Evolutionary conservation across 2,113 vertebrate species (phyloP).

Genomic region (Tapirus terrestris): DNA sequence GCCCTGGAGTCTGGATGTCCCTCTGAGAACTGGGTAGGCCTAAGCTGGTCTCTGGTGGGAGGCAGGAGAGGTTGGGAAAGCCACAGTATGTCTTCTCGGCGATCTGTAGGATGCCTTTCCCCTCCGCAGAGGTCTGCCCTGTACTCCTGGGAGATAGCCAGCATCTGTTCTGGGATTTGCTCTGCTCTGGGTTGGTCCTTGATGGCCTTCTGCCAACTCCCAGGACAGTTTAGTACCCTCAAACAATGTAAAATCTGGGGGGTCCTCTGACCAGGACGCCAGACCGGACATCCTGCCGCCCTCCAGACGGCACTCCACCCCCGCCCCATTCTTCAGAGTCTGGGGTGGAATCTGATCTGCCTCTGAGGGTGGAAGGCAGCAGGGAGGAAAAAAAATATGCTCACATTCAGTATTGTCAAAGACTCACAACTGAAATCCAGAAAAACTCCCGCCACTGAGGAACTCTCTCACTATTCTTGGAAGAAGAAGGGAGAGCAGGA

Average conservation of each 20-base stretch:
- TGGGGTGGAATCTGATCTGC: background rate
- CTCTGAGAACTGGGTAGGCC: background rate
- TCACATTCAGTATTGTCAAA: background rate
- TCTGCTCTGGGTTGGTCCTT: background rate
- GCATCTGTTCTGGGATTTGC: background rate
- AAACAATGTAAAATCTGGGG: constrained; percentile 48
- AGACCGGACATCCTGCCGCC: constrained; percentile 56
- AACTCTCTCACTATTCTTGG: background rate
- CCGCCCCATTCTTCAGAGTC: constrained; percentile 1
- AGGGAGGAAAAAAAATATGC: background rate
- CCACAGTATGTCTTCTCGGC: background rate
- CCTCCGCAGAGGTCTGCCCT: background rate
- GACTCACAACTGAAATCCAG: background rate
- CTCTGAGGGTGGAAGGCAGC: background rate
- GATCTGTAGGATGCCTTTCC: background rate
- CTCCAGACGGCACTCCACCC: background rate
- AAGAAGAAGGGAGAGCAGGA: background rate
- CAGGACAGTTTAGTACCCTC: background rate
- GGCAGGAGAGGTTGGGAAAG: background rate
- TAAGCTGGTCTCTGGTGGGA: background rate
- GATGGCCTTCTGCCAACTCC: constrained; percentile 36
- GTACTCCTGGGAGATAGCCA: background rate
- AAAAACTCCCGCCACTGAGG: background rate
- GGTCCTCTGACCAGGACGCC: background rate
- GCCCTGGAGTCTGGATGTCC: background rate